phyloP scores from a whole-genome alignment of 2,113 vertebrate species.

The Neogobius melanostomus region DNA sequence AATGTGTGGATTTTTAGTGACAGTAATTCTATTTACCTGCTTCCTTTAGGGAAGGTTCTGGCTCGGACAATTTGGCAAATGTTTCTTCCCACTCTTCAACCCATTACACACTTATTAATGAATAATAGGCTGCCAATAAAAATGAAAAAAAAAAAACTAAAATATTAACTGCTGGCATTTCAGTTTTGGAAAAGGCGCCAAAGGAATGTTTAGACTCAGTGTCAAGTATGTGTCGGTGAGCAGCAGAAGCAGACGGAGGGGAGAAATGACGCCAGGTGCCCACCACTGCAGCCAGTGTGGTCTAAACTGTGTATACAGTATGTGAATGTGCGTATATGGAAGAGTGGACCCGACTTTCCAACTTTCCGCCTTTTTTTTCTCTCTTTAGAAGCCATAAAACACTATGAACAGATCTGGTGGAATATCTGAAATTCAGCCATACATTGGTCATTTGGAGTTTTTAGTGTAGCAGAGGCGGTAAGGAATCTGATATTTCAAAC shows the following conservation, averaged over 20 bases:
- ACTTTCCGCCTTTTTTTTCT: neutral
- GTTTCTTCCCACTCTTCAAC: too few relatives aligned
- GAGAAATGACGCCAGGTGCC: constrained; percentile 28
- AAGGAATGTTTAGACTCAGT: neutral
- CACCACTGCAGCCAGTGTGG: constrained; percentile 17
- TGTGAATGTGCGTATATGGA: neutral
- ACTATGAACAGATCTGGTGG: neutral
- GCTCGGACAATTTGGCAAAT: too few relatives aligned
- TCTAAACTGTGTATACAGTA: constrained; percentile 7
- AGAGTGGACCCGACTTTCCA: constrained; percentile 1
- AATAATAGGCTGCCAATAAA: too few relatives aligned
- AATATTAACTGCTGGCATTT: neutral
- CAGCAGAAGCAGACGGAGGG: neutral
- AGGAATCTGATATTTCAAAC: too few relatives aligned
- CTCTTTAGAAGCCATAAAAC: neutral
- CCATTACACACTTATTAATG: too few relatives aligned
- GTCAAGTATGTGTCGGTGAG: neutral
- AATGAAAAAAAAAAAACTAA: too few relatives aligned
- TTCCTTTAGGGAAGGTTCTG: too few relatives aligned
- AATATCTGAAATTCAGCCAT: too few relatives aligned
- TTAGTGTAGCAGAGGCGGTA: too few relatives aligned
- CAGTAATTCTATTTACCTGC: too few relatives aligned
- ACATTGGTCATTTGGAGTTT: too few relatives aligned
- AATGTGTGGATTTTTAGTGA: too few relatives aligned
- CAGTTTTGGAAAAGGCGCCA: neutral